Evolutionary conservation across 2,113 vertebrate genomes (phyloP), one percentile per base, ranked within the genome.

Genomic region (Oophaga pumilio): DNA sequence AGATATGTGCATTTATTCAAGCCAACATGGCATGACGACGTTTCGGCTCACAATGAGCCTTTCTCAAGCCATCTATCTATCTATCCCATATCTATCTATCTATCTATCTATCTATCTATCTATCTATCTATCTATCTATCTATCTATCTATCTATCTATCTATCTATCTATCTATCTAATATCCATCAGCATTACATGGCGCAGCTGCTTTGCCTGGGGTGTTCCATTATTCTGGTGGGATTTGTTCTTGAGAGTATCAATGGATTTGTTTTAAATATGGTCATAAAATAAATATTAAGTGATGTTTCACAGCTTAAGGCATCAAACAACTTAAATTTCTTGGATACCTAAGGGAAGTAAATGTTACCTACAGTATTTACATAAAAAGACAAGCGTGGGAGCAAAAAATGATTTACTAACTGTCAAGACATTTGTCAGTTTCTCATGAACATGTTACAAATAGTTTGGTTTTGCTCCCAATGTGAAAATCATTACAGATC

Each of bases 371-470:
- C n/a, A n/a, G n/a, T n/a, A 57, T 2, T 20, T 22, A 73, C 28
- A 73, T 8, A 18, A 73, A 49, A 73, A 59, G 77, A 60, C 59
- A n/a, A 82, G 17, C 56, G 57, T 81, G 57, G n/a, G 78, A 33
- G 10, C 62, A 59, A 62, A 59, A 43, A 81, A 33, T 62, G 78
- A 81, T 62, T 81, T 62, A 60, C 43, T 49, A 82, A 49, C 33
- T 43, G 33, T 43, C 33, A 43, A 43, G 3, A 43, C 33, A 43
- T 43, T 49, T 66, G 28, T 50, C 28, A 82, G 6, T 18, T 81
- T 60, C 24, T 22, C 18, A 60, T 8, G 59, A 62, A 81, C 26
- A 24, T 76, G 74, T 26, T 68, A 64, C n/a, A 68, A 68, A 28
- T 71, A 20, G 28, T 73, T 43, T 73, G 24, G 33, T 20, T 20